Evolutionary conservation across 2,797 vertebrate genomes (phyloP).

Genomic region (Dryobates pubescens): DNA sequence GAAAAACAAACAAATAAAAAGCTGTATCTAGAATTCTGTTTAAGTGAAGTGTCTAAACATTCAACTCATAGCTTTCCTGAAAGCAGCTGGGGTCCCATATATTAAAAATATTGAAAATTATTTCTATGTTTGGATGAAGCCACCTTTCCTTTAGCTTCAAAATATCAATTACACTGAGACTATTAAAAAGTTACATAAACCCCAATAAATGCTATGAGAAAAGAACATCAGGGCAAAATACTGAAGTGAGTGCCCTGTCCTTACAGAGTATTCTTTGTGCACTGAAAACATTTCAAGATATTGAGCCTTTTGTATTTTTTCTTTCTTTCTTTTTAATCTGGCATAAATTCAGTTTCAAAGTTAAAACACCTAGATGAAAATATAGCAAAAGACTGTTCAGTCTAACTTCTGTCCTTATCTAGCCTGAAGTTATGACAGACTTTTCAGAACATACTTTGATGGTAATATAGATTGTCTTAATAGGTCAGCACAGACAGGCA

Average conservation of each 20-base stretch:
- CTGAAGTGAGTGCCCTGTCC: not conserved
- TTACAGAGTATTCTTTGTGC: not conserved
- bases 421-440: not conserved
- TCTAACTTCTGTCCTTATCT: not conserved
- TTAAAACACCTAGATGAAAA: not conserved
- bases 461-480: not conserved
- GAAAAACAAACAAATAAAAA: no score
- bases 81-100: not conserved
- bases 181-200: not conserved
- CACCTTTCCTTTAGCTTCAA: not conserved
- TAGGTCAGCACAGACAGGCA: not conserved
- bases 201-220: not conserved
- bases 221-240: not conserved
- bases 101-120: not conserved
- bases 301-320: not conserved
- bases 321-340: not conserved
- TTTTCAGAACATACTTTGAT: constrained; percentile 7
- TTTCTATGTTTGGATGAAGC: not conserved
- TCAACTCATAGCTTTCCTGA: not conserved
- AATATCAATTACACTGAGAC: not conserved
- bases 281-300: not conserved
- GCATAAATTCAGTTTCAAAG: not conserved
- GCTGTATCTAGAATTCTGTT: not conserved
- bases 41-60: not conserved
- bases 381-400: not conserved